Evolutionary conservation across 2,888 invertebrate genomes (phyloP).

Genomic region (Mystacides longicornis): DNA sequence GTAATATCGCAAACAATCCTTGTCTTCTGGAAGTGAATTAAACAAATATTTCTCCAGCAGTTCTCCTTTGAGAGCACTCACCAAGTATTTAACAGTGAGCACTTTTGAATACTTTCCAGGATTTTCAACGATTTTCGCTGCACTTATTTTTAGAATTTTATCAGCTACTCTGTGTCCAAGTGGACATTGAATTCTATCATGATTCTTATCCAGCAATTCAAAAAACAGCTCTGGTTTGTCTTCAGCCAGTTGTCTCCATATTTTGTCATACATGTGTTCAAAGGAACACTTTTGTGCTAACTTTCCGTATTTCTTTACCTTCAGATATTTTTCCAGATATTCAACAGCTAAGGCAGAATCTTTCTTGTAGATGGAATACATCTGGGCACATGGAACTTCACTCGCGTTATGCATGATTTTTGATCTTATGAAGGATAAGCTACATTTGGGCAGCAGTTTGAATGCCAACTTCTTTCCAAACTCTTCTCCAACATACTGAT

Average conservation of each 20-base stretch:
- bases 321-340: conserved; percentile 29
- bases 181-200: background rate
- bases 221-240: conserved; percentile 15
- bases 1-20: background rate
- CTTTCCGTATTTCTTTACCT: background rate
- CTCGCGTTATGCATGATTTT: conserved; percentile 3
- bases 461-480: conserved; percentile 29
- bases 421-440: conserved; percentile 27
- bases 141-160: background rate
- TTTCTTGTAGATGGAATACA: conserved; percentile 19
- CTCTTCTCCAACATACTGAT: conserved; percentile 19
- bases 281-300: background rate
- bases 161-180: conserved; percentile 6
- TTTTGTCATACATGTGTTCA: background rate
- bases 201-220: conserved; percentile 4
- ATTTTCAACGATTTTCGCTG: background rate
- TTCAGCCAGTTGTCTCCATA: conserved; percentile 7
- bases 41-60: conserved; percentile 14
- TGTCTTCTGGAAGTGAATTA: background rate
- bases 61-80: conserved; percentile 13
- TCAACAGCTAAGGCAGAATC: conserved; percentile 30
- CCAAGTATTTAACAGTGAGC: background rate
- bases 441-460: conserved; percentile 30
- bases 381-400: conserved; percentile 1
- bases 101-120: background rate